Percentiles rank a stretch among this genome's conserved stretches.
Conservation (phyloP, 64 coral and sea anemone species). For the Actinia equina region DNA sequence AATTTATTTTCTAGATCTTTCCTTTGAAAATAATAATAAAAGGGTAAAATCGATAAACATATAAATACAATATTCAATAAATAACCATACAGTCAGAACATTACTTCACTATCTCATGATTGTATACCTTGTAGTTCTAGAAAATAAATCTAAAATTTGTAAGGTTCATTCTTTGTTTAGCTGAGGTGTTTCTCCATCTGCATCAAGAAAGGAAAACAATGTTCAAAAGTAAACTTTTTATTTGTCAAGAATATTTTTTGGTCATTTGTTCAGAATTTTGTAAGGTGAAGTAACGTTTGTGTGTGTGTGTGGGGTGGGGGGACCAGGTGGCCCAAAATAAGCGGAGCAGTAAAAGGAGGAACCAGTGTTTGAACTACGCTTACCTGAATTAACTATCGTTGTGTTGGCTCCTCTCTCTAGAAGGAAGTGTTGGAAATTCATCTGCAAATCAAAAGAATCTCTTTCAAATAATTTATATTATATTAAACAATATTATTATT, state of each 20-base stretch:
- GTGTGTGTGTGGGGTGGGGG: no score
- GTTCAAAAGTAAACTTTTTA: neutral
- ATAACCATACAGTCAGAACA: neutral
- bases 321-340: neutral
- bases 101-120: neutral
- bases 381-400: constrained; percentile 60
- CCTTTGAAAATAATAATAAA: neutral
- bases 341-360: neutral
- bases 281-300: no score
- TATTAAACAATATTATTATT: no score
- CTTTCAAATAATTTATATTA: neutral
- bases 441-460: constrained; percentile 13
- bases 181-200: neutral
- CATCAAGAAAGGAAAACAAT: neutral
- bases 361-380: neutral
- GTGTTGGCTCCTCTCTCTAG: constrained; percentile 50
- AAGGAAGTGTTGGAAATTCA: constrained; percentile 46
- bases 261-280: no score
- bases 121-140: neutral
- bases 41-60: neutral
- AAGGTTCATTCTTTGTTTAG: neutral
- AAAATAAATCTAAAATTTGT: neutral
- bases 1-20: neutral
- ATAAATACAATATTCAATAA: neutral
- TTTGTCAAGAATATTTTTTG: no score